These are phyloP conservation scores for Aleiodes alternator DNA, from an alignment of 2,888 invertebrate species.

Conservation along the genomic window DNA sequence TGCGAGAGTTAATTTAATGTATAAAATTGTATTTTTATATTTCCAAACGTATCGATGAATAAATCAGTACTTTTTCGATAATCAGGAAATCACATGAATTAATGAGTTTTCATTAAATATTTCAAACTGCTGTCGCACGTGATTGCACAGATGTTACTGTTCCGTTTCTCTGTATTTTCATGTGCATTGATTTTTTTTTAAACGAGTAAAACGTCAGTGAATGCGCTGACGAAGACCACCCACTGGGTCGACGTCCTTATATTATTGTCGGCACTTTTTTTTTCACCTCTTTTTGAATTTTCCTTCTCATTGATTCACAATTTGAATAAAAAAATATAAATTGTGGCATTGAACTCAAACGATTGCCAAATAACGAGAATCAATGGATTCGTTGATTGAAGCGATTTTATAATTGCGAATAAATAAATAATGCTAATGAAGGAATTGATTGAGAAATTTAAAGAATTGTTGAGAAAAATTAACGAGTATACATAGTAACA, in stretches of 20 bases:
- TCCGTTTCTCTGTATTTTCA: neutral
- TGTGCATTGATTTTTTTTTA: constrained; percentile 2
- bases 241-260: constrained; percentile 57
- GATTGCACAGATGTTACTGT: constrained; percentile 36
- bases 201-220: constrained; percentile 35
- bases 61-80: constrained; percentile 39
- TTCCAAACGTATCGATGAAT: constrained; percentile 22
- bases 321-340: constrained; percentile 25
- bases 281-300: constrained; percentile 18
- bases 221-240: constrained; percentile 60
- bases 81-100: constrained; percentile 45
- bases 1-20: neutral
- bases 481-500: constrained; percentile 38
- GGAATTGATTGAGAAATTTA: neutral
- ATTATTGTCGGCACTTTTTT: constrained; percentile 54
- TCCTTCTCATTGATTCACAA: constrained; percentile 38
- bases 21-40: neutral
- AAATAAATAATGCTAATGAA: constrained; percentile 25
- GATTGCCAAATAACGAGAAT: constrained; percentile 54
- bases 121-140: constrained; percentile 43
- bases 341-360: constrained; percentile 34
- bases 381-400: constrained; percentile 20
- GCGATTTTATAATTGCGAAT: constrained; percentile 30
- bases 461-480: constrained; percentile 23
- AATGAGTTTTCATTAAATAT: constrained; percentile 48